Conservation (phyloP, 2,888 invertebrate species). For the Pristionchus japonicus region DNA sequence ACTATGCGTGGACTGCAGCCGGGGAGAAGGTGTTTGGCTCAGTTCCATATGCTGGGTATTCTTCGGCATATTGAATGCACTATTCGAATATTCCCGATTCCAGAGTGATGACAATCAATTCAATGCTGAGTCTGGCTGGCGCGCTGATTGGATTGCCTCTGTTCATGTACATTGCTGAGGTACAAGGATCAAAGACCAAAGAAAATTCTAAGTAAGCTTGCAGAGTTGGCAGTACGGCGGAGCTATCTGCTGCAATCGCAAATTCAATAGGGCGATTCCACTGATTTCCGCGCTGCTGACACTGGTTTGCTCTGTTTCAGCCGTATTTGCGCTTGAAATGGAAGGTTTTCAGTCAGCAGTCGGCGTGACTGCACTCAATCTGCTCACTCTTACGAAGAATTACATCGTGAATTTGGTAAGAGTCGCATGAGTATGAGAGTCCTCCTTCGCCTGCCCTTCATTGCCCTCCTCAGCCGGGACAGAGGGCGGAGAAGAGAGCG, state of each 20-base stretch:
- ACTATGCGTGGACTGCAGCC: not conserved
- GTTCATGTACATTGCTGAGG: not conserved
- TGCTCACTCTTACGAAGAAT: conserved; percentile 11
- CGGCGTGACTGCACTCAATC: not conserved
- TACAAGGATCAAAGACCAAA: not conserved
- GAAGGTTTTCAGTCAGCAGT: not conserved
- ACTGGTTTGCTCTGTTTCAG: not conserved
- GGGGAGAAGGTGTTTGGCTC: not conserved
- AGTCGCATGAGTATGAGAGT: too few species aligned
- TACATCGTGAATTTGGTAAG: conserved; percentile 27
- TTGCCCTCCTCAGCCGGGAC: too few species aligned
- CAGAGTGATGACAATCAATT: conserved; percentile 28
- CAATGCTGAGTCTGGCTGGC: not conserved
- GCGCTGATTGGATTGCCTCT: not conserved
- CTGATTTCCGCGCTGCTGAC: not conserved
- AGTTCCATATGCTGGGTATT: not conserved
- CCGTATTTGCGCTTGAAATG: too few species aligned
- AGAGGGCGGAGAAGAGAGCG: too few species aligned
- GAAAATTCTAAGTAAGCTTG: not conserved
- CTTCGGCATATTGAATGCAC: not conserved
- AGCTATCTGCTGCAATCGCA: not conserved
- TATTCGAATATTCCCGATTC: not conserved
- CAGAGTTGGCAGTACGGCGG: conserved; percentile 33
- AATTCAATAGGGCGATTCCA: not conserved
- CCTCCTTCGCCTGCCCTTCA: too few species aligned